Evolutionary conservation across 2,888 invertebrate genomes (phyloP), one percentile per base, ranked within the genome.

Genomic region (Ophion slaviceki): DNA sequence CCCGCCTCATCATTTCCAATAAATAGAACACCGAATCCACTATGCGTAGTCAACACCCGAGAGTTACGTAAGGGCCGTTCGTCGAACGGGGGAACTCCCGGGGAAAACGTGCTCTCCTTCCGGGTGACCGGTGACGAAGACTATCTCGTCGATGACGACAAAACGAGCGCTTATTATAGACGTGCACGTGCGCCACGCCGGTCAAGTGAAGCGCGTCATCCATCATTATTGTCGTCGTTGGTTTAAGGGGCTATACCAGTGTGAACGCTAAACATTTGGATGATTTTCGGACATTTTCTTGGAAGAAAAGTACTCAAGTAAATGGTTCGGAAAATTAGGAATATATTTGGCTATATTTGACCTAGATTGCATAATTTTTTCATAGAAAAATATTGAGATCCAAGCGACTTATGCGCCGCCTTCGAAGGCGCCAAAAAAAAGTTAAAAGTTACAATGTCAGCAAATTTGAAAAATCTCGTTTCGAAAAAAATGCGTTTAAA

Each of bases 61-160:
- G 17, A 45, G 70, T 84, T 84, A 80, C 79, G 75, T 71, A 84
- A 84, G 64, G 75, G 75, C 47, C 64, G 62, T 36, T 64, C 71
- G 74, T 64, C 68, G 68, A 67, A 53, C 81, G 81, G 74, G 84
- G 64, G 67, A 66, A 62, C 20, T 67, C 68, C 62, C 78, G 78
- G 74, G 81, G 74, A 79, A 61, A 77, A 57, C 64, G 77, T 53
- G 75, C 36, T 81, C 81, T 57, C 61, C 85, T 82, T 85, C 85
- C 85, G 81, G 85, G 78, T 75, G 78, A 66, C 67, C 68, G 81
- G 53, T 68, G 81, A 78, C 81, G 81, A 82, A 57, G 78, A 82
- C 59, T 45, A 71, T 62, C 61, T 61, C 70, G 80, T 80, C 81
- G 80, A 85, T 78, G 85, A 84, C 81, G 85, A 85, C 78, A 57